These are phyloP conservation scores for Isaurus tuberculatus DNA, from an alignment of 92 coral and sea anemone species.

Conservation along the genomic window DNA sequence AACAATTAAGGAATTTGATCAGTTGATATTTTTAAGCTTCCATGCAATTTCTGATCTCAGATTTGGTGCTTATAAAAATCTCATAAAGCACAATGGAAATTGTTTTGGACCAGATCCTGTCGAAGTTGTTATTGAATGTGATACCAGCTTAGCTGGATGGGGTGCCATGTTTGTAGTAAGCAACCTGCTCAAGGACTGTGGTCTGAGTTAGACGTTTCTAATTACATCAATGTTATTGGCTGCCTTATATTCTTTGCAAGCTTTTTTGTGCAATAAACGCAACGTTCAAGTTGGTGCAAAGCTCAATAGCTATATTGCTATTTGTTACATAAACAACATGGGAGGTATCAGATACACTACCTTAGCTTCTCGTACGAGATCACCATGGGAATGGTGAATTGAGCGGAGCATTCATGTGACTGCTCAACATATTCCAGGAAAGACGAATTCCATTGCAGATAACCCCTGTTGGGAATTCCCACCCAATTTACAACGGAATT, in stretches of 20 bases:
- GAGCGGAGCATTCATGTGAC: constrained; percentile 29
- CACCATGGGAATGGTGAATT: constrained; percentile 65
- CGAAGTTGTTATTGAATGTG: constrained; percentile 50
- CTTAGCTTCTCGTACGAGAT: constrained; percentile 29
- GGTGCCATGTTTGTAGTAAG: constrained; percentile 44
- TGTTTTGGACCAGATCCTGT: constrained; percentile 1
- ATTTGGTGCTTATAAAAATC: constrained; percentile 42
- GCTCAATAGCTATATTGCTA: constrained; percentile 53
- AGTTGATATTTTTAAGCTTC: background rate
- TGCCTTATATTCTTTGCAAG: constrained; percentile 47
- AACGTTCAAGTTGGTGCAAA: constrained; percentile 41
- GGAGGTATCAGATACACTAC: constrained; percentile 48
- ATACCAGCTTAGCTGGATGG: constrained; percentile 60
- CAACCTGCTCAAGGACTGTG: constrained; percentile 43
- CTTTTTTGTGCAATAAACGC: constrained; percentile 1
- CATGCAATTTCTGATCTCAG: constrained; percentile 37
- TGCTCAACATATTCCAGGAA: constrained; percentile 61
- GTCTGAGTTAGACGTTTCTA: constrained; percentile 42
- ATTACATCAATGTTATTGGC: constrained; percentile 61
- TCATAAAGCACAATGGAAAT: constrained; percentile 44
- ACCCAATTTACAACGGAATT: constrained; percentile 49
- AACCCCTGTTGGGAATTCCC: constrained; percentile 35
- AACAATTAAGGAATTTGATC: constrained; percentile 34
- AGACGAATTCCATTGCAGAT: constrained; percentile 44
- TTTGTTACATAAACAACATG: constrained; percentile 57